Evolutionary conservation across 1,140 invertebrate species (phyloP).

Genomic region (Pseudachorutes palmiensis): DNA sequence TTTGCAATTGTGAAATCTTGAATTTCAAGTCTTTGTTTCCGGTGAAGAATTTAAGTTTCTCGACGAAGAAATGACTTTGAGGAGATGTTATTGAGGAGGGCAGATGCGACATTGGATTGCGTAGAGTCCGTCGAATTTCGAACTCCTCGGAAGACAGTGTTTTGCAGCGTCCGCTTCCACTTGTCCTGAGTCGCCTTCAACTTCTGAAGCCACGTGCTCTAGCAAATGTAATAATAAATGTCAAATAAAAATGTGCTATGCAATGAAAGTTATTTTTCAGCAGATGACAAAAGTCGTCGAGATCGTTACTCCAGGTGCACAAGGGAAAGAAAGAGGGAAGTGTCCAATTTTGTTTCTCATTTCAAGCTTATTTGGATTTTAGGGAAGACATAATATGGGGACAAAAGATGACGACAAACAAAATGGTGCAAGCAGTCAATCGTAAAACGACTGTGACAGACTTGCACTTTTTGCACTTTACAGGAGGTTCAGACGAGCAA

Average conservation of each 20-base stretch:
- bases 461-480: too few relatives aligned
- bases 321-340: not conserved
- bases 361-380: too few relatives aligned
- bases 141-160: conserved; percentile 41
- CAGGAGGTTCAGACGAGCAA: too few relatives aligned
- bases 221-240: conserved; percentile 20
- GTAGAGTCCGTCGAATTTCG: conserved; percentile 31
- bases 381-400: too few relatives aligned
- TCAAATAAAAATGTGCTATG: too few relatives aligned
- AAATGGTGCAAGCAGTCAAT: too few relatives aligned
- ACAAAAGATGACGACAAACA: too few relatives aligned
- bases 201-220: conserved; percentile 49
- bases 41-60: conserved; percentile 11
- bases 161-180: conserved; percentile 49
- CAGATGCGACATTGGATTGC: conserved; percentile 31
- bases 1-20: not conserved
- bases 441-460: too few relatives aligned
- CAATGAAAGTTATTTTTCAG: not conserved
- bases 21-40: not conserved
- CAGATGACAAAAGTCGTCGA: not conserved
- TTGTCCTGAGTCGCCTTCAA: conserved; percentile 50
- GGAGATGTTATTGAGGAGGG: conserved; percentile 15
- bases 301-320: not conserved
- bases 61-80: conserved; percentile 17
- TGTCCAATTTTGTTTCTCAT: not conserved